A percentile compares a stretch with the other conserved stretches of the same genome.
phyloP scores from a whole-genome alignment of 2,797 vertebrate genomes.

The Falco concolor region DNA sequence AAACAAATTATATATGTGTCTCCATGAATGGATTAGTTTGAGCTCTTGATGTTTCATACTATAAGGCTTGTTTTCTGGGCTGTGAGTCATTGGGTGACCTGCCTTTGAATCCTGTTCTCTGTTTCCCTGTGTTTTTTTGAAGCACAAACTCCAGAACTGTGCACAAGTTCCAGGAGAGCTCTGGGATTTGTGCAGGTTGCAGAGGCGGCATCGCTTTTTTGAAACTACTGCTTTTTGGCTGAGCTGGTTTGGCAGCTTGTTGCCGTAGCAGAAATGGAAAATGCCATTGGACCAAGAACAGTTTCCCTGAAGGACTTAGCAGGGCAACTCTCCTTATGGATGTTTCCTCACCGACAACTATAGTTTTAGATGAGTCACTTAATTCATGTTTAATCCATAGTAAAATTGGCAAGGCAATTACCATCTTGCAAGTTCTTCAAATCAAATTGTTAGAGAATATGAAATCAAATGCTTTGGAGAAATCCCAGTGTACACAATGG shows the following conservation, averaged over 20 bases:
- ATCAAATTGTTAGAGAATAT: slow-evolving; percentile 43
- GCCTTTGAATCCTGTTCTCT: not conserved
- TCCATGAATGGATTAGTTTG: not conserved
- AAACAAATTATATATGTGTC: not conserved
- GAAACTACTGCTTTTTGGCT: not conserved
- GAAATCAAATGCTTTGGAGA: slow-evolving; percentile 29
- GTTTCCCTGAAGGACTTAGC: not conserved
- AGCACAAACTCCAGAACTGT: not conserved
- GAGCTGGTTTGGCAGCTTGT: not conserved
- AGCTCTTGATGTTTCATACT: not conserved
- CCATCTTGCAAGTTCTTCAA: not conserved
- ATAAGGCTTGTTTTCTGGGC: not conserved
- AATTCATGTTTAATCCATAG: slow-evolving; percentile 18
- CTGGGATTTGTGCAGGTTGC: not conserved
- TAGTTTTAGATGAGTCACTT: slow-evolving; percentile 35
- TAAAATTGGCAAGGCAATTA: slow-evolving; percentile 29
- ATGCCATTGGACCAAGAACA: not conserved
- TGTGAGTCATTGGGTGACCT: not conserved
- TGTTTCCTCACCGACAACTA: not conserved
- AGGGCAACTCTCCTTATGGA: not conserved
- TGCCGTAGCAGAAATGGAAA: not conserved
- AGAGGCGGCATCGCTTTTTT: not conserved
- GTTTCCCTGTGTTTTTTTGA: not conserved
- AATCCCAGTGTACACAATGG: not conserved
- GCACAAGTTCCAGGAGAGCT: not conserved